Evolutionary conservation across 2,888 invertebrate genomes (phyloP), one percentile per base, ranked within the genome.

Genomic region (Seira musarum): DNA sequence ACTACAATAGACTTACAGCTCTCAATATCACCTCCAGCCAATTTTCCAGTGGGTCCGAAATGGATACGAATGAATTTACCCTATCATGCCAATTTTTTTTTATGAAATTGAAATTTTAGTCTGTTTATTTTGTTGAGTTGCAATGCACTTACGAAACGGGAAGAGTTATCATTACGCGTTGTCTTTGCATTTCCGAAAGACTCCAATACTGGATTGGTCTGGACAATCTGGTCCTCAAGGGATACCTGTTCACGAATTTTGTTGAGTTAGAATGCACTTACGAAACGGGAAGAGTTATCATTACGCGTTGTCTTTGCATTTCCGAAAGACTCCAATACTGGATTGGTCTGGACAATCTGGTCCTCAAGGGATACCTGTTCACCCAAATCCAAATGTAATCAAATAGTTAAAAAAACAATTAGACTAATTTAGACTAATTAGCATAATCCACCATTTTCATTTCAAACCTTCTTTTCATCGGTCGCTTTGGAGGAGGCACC

Each of bases 41-140:
- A 92, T 94, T 99, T 99, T 91, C 99, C 99, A 91, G 95, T 94
- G 87, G 97, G 96, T 87, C 98, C 98, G 92, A 99, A 99, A 91
- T 99, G 99, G 90, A 99, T 99, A 94, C 99, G 97, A 93, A 99
- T 99, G 94, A 99, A 99, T 95, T 99, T 99, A 94, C 98, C 97
- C 96, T 96, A 19, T 17, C 57, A 71, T 61, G 30, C 5, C 17
- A 15, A 22, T 17, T n/a, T 46, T 46, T 15, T 13, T 46, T 13
- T 46, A 46, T 46, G 49, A 13, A 46, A 10, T 13, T 46, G 15
- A 13, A 13, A 13, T 15, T 15, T 15, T 13, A 57, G 17, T 10
- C 19, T 6, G 5, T 5, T 30, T 30, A 30, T 30, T 30, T 30
- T 30, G 53, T 53, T 17, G 13, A 22, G 13, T 46, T 21, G 8